Evolutionary conservation across 2,797 vertebrate genomes (phyloP).

Genomic region (Sebastes nivosus): DNA sequence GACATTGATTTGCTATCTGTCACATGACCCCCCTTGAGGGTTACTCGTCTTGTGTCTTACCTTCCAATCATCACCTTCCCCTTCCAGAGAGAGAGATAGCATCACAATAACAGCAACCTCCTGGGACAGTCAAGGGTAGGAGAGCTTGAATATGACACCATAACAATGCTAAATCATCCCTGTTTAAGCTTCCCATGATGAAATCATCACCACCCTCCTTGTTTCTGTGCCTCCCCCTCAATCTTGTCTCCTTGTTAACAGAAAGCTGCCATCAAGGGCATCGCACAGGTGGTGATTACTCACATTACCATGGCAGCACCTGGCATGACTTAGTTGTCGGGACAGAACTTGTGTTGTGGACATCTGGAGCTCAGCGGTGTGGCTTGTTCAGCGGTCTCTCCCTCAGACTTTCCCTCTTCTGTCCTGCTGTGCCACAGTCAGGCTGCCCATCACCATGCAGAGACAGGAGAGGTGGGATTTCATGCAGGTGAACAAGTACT

Average conservation of each 20-base stretch:
- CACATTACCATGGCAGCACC: constrained; percentile 46
- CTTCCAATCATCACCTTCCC: neutral
- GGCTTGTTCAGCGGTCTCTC: neutral
- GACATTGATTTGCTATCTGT: constrained; percentile 19
- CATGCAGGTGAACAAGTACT: neutral
- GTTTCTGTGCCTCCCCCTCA: neutral
- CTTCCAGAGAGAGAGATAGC: neutral
- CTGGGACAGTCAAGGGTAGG: neutral
- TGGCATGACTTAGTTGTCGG: constrained; percentile 22
- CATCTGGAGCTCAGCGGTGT: constrained; percentile 11
- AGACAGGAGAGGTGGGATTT: neutral
- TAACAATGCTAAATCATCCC: neutral
- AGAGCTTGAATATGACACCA: too few relatives aligned
- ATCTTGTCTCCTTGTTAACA: constrained; percentile 3
- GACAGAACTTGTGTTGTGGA: neutral
- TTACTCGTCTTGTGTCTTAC: neutral
- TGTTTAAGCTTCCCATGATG: constrained; percentile 1
- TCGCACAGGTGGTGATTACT: constrained; percentile 43
- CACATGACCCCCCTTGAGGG: neutral
- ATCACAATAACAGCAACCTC: neutral
- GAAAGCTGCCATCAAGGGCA: constrained; percentile 35
- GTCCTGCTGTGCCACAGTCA: neutral
- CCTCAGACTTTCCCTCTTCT: neutral
- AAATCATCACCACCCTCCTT: neutral
- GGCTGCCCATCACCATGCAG: neutral